Evolutionary conservation across 2,888 invertebrate species (phyloP), one percentile per base, ranked within the genome.

Genomic region (Gonocerus acuteangulatus): DNA sequence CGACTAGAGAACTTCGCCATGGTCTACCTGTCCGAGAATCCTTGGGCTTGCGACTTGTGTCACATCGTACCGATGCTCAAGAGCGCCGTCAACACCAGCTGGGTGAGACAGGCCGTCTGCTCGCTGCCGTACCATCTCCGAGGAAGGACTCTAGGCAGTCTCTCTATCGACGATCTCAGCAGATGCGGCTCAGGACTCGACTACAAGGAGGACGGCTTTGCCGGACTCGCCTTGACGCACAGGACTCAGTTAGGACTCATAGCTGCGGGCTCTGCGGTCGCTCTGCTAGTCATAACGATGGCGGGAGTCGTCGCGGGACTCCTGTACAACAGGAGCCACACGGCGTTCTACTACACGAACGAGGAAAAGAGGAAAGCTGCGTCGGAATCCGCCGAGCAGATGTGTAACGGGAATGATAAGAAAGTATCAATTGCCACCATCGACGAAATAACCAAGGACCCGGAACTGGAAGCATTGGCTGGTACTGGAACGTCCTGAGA

Each of bases 321-420:
- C 56, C 80, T 82, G 69, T 86, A 85, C 69, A 83, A 85, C 68
- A 79, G 84, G 45, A 82, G 83, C 62, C 80, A 84, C 66, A 83
- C 85, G 3, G 84, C 85, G 3, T 81, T 82, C 49, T 89, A 89
- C 74, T 89, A 89, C 72, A 89, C 89, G 9, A 82, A 87, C 71
- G 89, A 89, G 73, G 87, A 87, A 71, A 83, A 84, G 66, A 75
- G 77, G 64, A 72, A 69, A 4, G 62, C 63, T 1, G 76, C 66
- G 73, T 27, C 27, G 27, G 39, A 39, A 15, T 21, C 47, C 6
- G 73, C 51, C 45, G 49, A 69, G 45, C 68, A 68, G 59, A 67
- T 69, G 44, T 67, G 44, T 11, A 45, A 52, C 39, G n/a, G 44
- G 6, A 32, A 51, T 1, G 59, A 62, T 13, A 62, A 69, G 48